These are phyloP conservation scores for Agapostemon virescens DNA, from an alignment of 2,888 invertebrate genomes.

Conservation along the genomic window DNA sequence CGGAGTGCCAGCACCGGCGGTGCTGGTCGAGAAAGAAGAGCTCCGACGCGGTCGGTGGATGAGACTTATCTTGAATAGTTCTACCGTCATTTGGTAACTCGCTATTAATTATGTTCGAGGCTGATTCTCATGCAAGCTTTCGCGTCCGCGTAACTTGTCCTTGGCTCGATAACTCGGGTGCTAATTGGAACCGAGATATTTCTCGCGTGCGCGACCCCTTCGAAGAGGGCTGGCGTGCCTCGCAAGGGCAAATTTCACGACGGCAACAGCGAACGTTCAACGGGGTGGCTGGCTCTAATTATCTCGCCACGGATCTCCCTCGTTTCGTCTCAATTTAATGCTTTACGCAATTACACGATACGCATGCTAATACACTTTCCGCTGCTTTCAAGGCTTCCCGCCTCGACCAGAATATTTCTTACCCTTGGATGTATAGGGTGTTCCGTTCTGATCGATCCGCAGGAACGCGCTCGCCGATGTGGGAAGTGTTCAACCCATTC, in stretches of 20 bases:
- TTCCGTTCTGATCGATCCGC: not conserved
- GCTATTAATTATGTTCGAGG: constrained; percentile 18
- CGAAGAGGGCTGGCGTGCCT: constrained; percentile 8
- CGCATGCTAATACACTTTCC: constrained; percentile 36
- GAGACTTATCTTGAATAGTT: not conserved
- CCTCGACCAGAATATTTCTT: constrained; percentile 6
- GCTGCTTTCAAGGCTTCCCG: constrained; percentile 22
- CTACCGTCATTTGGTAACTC: constrained; percentile 20
- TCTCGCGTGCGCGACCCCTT: constrained; percentile 34
- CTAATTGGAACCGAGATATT: constrained; percentile 44
- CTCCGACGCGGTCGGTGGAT: not conserved
- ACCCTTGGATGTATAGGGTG: not conserved
- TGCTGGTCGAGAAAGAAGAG: constrained; percentile 1
- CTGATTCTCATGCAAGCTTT: constrained; percentile 13
- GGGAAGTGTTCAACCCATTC: not conserved
- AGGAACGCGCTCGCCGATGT: not conserved
- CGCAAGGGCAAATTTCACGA: constrained; percentile 34
- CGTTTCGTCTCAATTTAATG: constrained; percentile 40
- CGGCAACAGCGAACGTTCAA: constrained; percentile 7
- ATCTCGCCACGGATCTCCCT: constrained; percentile 40
- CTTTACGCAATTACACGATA: constrained; percentile 47
- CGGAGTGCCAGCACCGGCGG: constrained; percentile 1
- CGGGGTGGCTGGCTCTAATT: constrained; percentile 33
- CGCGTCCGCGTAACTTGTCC: constrained; percentile 27
- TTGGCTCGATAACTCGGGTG: constrained; percentile 45